Conservation (phyloP, 2,888 invertebrate genomes). For the Timandra comae region DNA sequence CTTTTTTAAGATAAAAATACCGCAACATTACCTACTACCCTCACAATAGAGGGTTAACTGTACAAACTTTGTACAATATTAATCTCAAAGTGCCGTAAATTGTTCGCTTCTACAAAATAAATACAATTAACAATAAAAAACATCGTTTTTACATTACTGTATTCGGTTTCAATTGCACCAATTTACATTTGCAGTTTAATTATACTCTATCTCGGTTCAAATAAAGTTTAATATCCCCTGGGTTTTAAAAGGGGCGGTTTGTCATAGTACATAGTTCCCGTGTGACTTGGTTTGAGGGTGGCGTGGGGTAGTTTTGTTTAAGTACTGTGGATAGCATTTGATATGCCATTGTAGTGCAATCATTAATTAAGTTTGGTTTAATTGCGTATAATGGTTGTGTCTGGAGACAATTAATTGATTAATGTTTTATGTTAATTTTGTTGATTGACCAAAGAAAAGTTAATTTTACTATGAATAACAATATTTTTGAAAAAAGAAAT, state of each 20-base stretch:
- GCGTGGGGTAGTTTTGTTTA: slow-evolving; percentile 21
- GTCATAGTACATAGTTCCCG: slow-evolving; percentile 38
- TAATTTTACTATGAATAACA: too few relatives aligned
- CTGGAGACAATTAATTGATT: slow-evolving; percentile 7
- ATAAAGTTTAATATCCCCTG: slow-evolving; percentile 20
- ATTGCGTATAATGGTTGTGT: slow-evolving; percentile 12
- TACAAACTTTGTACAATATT: slow-evolving; percentile 11
- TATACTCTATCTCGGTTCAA: slow-evolving; percentile 1
- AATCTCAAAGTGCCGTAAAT: slow-evolving; percentile 21
- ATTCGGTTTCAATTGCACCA: slow-evolving; percentile 27
- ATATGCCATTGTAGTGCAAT: slow-evolving; percentile 16
- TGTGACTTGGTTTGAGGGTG: slow-evolving; percentile 50
- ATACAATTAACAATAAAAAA: slow-evolving; percentile 36
- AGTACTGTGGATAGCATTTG: slow-evolving; percentile 18
- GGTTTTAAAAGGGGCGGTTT: slow-evolving; percentile 6
- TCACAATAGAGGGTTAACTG: too few relatives aligned
- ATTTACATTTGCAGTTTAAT: background rate
- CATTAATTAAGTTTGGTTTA: slow-evolving; percentile 18
- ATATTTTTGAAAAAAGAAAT: too few relatives aligned
- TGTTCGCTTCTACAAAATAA: slow-evolving; percentile 28
- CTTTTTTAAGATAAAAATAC: slow-evolving; percentile 4
- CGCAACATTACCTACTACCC: too few relatives aligned
- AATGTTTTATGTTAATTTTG: slow-evolving; percentile 8
- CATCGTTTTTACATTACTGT: slow-evolving; percentile 29
- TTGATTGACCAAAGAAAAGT: too few relatives aligned